Base-by-base conservation (phyloP, 2,888 invertebrate species). In the Choreutis nemorana region DNA sequence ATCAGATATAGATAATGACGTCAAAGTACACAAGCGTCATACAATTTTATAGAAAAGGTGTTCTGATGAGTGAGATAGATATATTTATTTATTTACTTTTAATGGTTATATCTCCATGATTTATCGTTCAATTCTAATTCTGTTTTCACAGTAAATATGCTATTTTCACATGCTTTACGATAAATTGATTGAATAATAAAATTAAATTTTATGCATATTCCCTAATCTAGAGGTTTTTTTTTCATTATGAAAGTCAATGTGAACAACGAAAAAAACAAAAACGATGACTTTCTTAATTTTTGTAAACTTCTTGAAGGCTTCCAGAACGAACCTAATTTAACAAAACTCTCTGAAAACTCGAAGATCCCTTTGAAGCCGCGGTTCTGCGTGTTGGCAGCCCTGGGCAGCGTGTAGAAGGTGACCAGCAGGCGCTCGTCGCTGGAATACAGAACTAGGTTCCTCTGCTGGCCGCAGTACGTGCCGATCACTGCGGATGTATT, bases 301-400 rank as follows among this genome's bases (percentile, higher is more conserved):
- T 8, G 8, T 7, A 20, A 27, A 11, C 9, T 20, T 10, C 5
- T 3, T 7, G 8, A 20, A 24, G n/a, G n/a, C n/a, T n/a, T 18
- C 10, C 0, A 23, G 8, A 1, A 45, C 86, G 85, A 72, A 93
- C 96, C 94, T 85, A 98, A 86, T 83, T 96, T 94, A 79, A 98
- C 97, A 83, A 97, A 98, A 81, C 92, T 89, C 79, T 95, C 93
- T 54, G 97, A 97, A 83, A 99, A 98, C 84, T 97, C 96, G 82
- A 94, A 99, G 75, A 95, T 94, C 65, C 96, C 97, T 81, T 94
- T 94, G 83, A 97, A 99, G 64, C 98, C 99, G 68, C 97, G 88
- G 81, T 97, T 97, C 81, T 97, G 96, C 49, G 94, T 90, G 79
- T 91, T 94, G 66, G 90, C 96, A 70, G 90, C 90, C 78, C 93